A percentile compares a stretch with the other conserved stretches of the same genome.
phyloP scores from a whole-genome alignment of 1,140 invertebrate species.

The Aphidius ervi region DNA sequence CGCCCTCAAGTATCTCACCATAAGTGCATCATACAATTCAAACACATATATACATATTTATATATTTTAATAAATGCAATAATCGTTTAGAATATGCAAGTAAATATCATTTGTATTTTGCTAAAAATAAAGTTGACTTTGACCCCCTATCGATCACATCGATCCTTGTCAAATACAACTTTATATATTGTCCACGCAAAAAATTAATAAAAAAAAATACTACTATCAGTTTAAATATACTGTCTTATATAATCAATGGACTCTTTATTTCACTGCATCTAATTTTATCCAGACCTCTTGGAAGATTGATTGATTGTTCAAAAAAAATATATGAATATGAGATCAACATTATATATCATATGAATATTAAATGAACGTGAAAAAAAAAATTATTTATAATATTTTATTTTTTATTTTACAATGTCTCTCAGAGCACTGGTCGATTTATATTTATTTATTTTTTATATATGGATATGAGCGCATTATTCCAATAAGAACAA shows the following conservation, averaged over 20 bases:
- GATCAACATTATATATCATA: too few relatives aligned
- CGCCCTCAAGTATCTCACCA: too few relatives aligned
- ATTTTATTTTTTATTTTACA: too few relatives aligned
- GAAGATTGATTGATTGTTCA: neutral
- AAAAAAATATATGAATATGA: neutral
- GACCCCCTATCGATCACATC: slow-evolving; percentile 38
- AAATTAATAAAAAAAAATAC: too few relatives aligned
- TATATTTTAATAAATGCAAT: neutral
- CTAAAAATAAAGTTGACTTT: slow-evolving; percentile 16
- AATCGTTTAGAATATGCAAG: neutral
- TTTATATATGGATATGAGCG: neutral
- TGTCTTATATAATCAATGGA: too few relatives aligned
- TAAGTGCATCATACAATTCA: neutral
- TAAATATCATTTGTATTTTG: slow-evolving; percentile 9
- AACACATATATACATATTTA: slow-evolving; percentile 1
- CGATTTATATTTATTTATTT: neutral
- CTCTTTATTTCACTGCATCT: too few relatives aligned
- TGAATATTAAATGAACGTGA: too few relatives aligned
- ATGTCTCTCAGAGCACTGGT: neutral
- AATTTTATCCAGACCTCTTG: neutral
- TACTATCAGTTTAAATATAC: too few relatives aligned
- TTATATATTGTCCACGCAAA: neutral
- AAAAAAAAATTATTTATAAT: too few relatives aligned
- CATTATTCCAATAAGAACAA: slow-evolving; percentile 15
- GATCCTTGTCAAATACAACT: slow-evolving; percentile 23